Conservation (phyloP, 2,797 vertebrate genomes). For the Uromys caudimaculatus region DNA sequence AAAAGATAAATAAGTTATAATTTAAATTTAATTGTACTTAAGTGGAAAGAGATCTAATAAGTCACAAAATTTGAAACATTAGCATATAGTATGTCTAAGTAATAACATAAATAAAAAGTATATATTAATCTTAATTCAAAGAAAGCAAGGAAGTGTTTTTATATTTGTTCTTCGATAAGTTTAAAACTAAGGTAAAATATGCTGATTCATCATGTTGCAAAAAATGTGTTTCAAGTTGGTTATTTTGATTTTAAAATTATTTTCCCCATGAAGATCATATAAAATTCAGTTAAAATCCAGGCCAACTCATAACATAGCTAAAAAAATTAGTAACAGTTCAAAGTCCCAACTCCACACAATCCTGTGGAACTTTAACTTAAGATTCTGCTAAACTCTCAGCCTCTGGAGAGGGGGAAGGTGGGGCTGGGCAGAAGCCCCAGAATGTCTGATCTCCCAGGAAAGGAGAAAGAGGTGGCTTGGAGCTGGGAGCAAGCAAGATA, state of each 20-base stretch:
- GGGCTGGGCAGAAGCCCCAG: not conserved
- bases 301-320: slow-evolving; percentile 50
- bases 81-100: slow-evolving; percentile 14
- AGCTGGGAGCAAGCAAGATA: not conserved
- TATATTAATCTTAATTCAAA: slow-evolving; percentile 22
- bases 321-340: slow-evolving; percentile 58
- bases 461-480: not conserved
- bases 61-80: not conserved
- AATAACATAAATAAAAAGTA: not conserved
- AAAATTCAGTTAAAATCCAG: slow-evolving; percentile 60
- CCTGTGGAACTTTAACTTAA: not conserved
- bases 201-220: slow-evolving; percentile 39
- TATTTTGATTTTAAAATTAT: slow-evolving; percentile 47
- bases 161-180: slow-evolving; percentile 9
- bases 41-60: not conserved
- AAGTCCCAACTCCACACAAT: not conserved
- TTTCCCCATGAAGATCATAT: slow-evolving; percentile 62
- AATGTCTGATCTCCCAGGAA: not conserved
- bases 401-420: not conserved
- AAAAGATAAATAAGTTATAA: not conserved
- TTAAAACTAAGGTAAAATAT: not conserved
- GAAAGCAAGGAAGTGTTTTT: not conserved
- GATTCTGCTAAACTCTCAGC: not conserved
- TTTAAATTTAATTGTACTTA: not conserved
- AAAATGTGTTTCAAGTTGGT: slow-evolving; percentile 24